A percentile compares a stretch with the other conserved stretches of the same genome.
Evolutionary conservation across 2,113 vertebrate species (phyloP).

Genomic region (Melierax canorus): DNA sequence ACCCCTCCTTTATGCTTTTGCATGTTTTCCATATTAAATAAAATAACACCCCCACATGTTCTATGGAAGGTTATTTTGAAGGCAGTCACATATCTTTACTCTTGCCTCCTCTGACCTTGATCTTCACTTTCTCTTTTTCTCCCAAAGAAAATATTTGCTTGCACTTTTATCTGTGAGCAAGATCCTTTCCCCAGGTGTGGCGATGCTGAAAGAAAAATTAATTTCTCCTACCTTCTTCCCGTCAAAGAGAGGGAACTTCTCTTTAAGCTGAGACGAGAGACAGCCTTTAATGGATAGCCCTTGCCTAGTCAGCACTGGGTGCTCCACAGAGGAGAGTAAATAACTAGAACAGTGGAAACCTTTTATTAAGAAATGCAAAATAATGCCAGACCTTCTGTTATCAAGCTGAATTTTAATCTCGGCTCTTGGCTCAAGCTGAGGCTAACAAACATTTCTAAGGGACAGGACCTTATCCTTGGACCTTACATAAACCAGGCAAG

Average conservation of each 20-base stretch:
- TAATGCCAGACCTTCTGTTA: constrained; percentile 31
- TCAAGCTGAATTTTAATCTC: constrained; percentile 33
- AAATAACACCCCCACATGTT: constrained; percentile 61
- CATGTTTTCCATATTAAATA: constrained; percentile 68
- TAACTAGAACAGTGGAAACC: constrained; percentile 20
- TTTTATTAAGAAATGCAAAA: constrained; percentile 52
- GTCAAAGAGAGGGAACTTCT: constrained; percentile 40
- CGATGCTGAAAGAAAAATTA: constrained; percentile 60
- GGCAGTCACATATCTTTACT: constrained; percentile 37
- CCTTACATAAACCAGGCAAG: background rate
- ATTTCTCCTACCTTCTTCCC: constrained; percentile 35
- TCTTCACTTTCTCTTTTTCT: constrained; percentile 68
- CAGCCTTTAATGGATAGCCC: constrained; percentile 50
- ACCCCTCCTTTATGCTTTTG: constrained; percentile 31
- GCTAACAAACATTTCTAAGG: background rate
- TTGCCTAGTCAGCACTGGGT: constrained; percentile 57
- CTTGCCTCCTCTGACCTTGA: constrained; percentile 69
- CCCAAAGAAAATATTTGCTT: constrained; percentile 74
- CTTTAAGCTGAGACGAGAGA: constrained; percentile 21
- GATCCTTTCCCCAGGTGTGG: constrained; percentile 73
- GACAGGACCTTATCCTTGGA: background rate
- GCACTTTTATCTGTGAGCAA: constrained; percentile 65
- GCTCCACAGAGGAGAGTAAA: constrained; percentile 37
- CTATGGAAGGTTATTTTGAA: constrained; percentile 56
- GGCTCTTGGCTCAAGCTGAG: background rate